Base-by-base conservation (phyloP, 2,797 vertebrate species). In the Galagoides demidoff region DNA sequence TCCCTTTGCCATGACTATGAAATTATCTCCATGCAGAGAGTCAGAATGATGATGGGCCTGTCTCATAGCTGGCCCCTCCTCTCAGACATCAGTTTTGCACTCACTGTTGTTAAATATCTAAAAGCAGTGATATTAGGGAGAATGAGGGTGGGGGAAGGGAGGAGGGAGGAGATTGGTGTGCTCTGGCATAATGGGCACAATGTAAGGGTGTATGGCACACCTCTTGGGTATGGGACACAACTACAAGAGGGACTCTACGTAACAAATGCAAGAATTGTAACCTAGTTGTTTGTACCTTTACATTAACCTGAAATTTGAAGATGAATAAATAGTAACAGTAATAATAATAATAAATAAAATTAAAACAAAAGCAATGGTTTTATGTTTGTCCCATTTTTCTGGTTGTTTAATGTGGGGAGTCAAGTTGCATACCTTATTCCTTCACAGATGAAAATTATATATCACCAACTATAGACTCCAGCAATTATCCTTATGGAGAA, bases 11-110 rank as follows among this genome's bases (percentile, higher is more conserved):
- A n/a, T 68, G 43, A 11, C 5, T 39, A 43, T 3, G 0, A 2
- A 63, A 29, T 31, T 84, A 61, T 16, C 76, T 71, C 13, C 2
- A 70, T 43, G 14, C 1, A 59, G 52, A 90, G 84, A 73, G 12
- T 9, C 5, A 85, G 4, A 20, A 4, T 13, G 17, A 8, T 4
- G 13, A 1, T 14, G 66, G 0, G 0, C 22, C 85, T 31, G 34
- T 52, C 14, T 68, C n/a, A 52, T 22, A 57, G 45, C 37, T 63
- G 34, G 59, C 45, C 2, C 73, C 9, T 52, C 14, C 12, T 77
- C 27, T 91, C 52, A 81, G 20, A 79, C n/a, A 66, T 84, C 29
- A 68, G 20, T 91, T 52, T 27, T 66, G 45, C 5, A n/a, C 9
- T 79, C 8, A 1, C n/a, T 37, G 2, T 31, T 86, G 37, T 39